Evolutionary conservation across 2,888 invertebrate species (phyloP).

Genomic region (Cheilosia impressa): DNA sequence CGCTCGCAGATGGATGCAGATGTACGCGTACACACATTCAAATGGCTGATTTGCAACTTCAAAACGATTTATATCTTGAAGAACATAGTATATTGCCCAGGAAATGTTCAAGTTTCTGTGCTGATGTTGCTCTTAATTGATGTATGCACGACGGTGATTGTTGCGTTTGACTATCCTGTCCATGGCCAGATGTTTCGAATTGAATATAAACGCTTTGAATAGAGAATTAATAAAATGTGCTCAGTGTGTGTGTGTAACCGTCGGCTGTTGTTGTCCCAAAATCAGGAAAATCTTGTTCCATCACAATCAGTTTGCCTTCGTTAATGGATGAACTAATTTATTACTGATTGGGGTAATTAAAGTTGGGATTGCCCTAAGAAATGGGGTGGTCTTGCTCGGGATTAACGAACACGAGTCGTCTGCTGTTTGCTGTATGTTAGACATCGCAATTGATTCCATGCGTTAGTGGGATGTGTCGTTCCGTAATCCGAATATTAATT

Average conservation of each 20-base stretch:
- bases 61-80: conserved; percentile 2
- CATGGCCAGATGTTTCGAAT: conserved; percentile 68
- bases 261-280: conserved; percentile 12
- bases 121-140: conserved; percentile 65
- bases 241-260: neutral
- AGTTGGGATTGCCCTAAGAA: neutral
- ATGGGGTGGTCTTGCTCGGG: neutral
- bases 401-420: neutral
- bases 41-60: conserved; percentile 27
- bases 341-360: conserved; percentile 27
- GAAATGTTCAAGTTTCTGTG: conserved; percentile 60
- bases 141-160: conserved; percentile 55
- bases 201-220: conserved; percentile 42
- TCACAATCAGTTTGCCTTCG: neutral
- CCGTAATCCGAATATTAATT: conserved; percentile 15
- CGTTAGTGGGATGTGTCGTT: neutral
- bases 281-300: conserved; percentile 5
- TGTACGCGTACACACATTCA: conserved; percentile 45
- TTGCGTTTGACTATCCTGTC: conserved; percentile 28
- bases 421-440: neutral
- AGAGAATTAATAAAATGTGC: neutral
- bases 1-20: conserved; percentile 57
- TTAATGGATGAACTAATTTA: conserved; percentile 21
- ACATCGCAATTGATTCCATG: too few relatives aligned
- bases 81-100: conserved; percentile 50